These are phyloP conservation scores for Amphimallon solstitiale DNA, from an alignment of 2,888 invertebrate species.

Conservation along the genomic window DNA sequence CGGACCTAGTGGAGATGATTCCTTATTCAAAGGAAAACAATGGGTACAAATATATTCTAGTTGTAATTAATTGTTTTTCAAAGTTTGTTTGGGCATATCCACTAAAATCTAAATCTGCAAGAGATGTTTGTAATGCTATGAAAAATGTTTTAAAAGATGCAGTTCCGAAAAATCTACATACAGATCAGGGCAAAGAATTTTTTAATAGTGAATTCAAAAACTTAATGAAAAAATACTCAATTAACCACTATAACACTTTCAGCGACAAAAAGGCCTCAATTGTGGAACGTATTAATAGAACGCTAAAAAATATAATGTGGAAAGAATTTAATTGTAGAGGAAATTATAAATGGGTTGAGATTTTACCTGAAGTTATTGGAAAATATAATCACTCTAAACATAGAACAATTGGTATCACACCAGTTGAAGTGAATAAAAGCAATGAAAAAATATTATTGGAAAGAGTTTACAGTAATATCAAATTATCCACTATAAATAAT, in stretches of 20 bases:
- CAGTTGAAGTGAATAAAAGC: not conserved
- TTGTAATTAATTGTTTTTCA: conserved; percentile 56
- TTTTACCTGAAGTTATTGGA: not conserved
- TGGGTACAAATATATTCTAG: conserved; percentile 52
- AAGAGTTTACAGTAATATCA: no score
- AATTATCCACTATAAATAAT: not conserved
- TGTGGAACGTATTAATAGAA: conserved; percentile 42
- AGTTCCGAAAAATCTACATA: conserved; percentile 48
- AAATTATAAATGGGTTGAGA: no score
- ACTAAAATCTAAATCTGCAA: conserved; percentile 52
- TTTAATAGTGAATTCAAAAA: conserved; percentile 47
- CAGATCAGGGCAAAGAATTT: conserved; percentile 52
- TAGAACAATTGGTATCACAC: not conserved
- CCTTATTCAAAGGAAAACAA: conserved; percentile 52
- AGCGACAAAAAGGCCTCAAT: conserved; percentile 43
- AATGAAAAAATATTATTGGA: not conserved
- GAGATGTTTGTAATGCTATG: conserved; percentile 49
- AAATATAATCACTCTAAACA: not conserved
- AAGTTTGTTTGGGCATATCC: conserved; percentile 56
- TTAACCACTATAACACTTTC: conserved; percentile 43
- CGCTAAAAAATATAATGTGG: conserved; percentile 16
- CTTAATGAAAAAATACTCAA: no score
- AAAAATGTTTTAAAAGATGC: conserved; percentile 40
- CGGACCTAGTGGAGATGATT: conserved; percentile 58
- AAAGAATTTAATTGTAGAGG: not conserved